These are phyloP conservation scores for Schlechtendalia chinensis DNA, from an alignment of 1,140 invertebrate genomes.

Conservation along the genomic window DNA sequence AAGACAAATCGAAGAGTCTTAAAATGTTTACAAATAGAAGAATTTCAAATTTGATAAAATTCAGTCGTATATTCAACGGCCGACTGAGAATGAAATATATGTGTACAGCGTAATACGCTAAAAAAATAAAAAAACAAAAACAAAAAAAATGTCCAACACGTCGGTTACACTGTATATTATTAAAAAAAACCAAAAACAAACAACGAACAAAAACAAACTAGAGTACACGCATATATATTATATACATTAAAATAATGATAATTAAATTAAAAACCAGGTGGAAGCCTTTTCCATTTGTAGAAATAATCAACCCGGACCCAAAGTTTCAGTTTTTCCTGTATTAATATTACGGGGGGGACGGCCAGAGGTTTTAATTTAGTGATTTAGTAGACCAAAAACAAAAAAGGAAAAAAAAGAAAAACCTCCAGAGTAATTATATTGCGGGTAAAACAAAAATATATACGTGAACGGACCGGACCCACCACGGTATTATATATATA, in stretches of 20 bases:
- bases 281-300: conserved; percentile 5
- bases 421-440: conserved; percentile 25
- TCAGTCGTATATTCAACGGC: too few species aligned
- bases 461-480: not conserved
- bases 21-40: too few species aligned
- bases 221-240: too few species aligned
- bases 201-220: too few species aligned
- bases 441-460: conserved; percentile 27
- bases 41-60: too few species aligned
- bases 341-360: conserved; percentile 5
- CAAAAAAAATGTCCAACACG: not conserved
- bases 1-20: too few species aligned
- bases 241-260: conserved; percentile 35
- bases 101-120: too few species aligned
- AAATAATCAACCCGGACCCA: conserved; percentile 29
- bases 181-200: not conserved
- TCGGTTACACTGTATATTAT: not conserved
- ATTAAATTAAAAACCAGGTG: conserved; percentile 35
- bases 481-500: conserved; percentile 17
- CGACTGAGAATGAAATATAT: too few species aligned
- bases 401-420: too few species aligned
- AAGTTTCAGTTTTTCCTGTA: conserved; percentile 15
- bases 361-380: conserved; percentile 36
- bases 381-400: conserved; percentile 12
- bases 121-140: too few species aligned